Base-by-base conservation (phyloP, 2,888 invertebrate species). In the Teinopalpus imperialis region DNA sequence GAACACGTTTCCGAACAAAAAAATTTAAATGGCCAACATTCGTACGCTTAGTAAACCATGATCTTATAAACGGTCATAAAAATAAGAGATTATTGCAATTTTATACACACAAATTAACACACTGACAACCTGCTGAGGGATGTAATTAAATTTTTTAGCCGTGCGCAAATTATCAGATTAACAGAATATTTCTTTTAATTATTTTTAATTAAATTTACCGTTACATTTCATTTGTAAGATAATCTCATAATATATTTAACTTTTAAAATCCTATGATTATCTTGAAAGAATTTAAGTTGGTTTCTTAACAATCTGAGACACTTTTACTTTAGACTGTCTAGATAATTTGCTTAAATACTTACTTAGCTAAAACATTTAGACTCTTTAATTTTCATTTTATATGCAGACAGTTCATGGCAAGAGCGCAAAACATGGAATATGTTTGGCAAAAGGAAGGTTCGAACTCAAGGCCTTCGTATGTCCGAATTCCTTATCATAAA, bases 81-180 rank as follows among this genome's bases (percentile, higher is more conserved):
- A 24, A 14, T 12, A 5, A 16, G 12, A 24, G 23, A 31, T 37
- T 31, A 43, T 31, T 36, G 18, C 12, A 3, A 10, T 35, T 30
- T 23, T 27, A 2, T 21, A 20, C 18, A 9, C 12, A 7, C 26
- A 21, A 43, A 36, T 30, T 13, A 44, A 24, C 24, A 18, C 24
- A 44, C 13, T 12, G 23, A 35, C 36, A 30, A 20, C 29, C 5
- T 16, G n/a, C 31, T n/a, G 1, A 29, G 14, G 8, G 23, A 2
- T 16, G 1, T 36, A 14, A 35, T 43, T 43, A 35, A 35, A 31
- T 18, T 7, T 31, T 31, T 43, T 26, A 31, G 3, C 16, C 3
- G 37, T 31, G 31, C 7, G 21, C 37, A 31, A 31, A 44, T 30
- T 37, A 37, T 44, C 43, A 24, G 18, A 44, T 37, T 37, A 44